phyloP scores from a whole-genome alignment of 2,888 invertebrate species.

The Kuschelorhynchus macadamiae region DNA sequence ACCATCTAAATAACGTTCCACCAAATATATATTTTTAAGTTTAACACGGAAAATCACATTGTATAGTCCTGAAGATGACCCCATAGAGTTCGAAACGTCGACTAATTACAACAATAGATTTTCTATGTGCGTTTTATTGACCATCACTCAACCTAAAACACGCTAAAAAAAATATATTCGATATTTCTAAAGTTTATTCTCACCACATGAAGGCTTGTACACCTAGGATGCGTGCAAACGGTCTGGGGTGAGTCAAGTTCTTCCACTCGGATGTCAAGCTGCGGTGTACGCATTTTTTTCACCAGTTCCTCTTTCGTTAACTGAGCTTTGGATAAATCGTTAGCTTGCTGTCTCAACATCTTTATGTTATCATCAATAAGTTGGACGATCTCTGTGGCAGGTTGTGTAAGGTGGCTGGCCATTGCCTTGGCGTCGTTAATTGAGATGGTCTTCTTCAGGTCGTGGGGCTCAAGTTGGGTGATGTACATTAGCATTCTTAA shows the following conservation, averaged over 20 bases:
- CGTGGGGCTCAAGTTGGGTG: slow-evolving; percentile 59
- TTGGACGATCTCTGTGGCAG: slow-evolving; percentile 63
- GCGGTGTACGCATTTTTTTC: slow-evolving; percentile 59
- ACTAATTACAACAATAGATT: too few species aligned
- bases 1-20: too few species aligned
- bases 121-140: too few species aligned
- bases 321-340: slow-evolving; percentile 51
- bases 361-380: slow-evolving; percentile 62
- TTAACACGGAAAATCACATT: too few species aligned
- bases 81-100: too few species aligned
- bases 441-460: slow-evolving; percentile 60
- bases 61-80: too few species aligned
- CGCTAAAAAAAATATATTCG: too few species aligned
- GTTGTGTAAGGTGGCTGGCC: slow-evolving; percentile 61
- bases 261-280: slow-evolving; percentile 57
- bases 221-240: slow-evolving; percentile 58
- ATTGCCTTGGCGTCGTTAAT: slow-evolving; percentile 62
- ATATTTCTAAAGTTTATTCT: too few species aligned
- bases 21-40: too few species aligned
- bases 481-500: slow-evolving; percentile 61
- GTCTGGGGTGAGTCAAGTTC: slow-evolving; percentile 59
- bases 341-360: slow-evolving; percentile 57
- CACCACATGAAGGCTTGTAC: too few species aligned
- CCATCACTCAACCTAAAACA: too few species aligned
- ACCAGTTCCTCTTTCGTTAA: slow-evolving; percentile 56